Evolutionary conservation across 2,797 vertebrate genomes (phyloP).

Genomic region (Hippoglossus hippoglossus): DNA sequence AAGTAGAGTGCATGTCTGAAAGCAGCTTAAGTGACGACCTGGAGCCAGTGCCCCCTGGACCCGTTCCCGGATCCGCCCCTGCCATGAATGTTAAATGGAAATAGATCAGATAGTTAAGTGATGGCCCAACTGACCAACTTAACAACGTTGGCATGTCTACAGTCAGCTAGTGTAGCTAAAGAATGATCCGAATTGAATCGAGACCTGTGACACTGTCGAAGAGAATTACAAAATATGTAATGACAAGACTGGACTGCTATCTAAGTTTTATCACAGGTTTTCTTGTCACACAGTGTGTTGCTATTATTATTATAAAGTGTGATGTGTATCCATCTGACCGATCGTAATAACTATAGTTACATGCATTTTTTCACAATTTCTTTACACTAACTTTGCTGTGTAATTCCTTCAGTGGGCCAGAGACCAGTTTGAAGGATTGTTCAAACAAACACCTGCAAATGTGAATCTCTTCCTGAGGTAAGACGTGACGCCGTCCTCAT

Average conservation of each 20-base stretch:
- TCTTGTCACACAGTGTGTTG: too few species aligned
- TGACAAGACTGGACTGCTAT: not conserved
- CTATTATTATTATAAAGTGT: too few species aligned
- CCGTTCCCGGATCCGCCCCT: too few species aligned
- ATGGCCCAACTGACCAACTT: too few species aligned
- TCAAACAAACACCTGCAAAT: slow-evolving; percentile 84
- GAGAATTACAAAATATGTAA: not conserved
- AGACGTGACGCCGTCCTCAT: slow-evolving; percentile 50
- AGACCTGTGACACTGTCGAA: not conserved
- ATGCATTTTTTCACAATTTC: not conserved
- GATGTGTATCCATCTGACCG: too few species aligned
- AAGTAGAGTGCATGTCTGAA: too few species aligned
- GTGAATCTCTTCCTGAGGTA: slow-evolving; percentile 86
- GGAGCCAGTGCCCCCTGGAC: too few species aligned
- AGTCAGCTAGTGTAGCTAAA: not conserved
- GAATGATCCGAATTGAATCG: not conserved
- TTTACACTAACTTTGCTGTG: not conserved
- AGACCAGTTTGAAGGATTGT: slow-evolving; percentile 91
- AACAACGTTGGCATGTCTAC: not conserved
- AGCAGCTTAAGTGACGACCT: too few species aligned
- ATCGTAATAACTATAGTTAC: too few species aligned
- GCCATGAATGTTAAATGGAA: too few species aligned
- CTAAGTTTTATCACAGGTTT: not conserved
- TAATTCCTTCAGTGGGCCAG: slow-evolving; percentile 89
- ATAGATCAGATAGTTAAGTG: too few species aligned